phyloP scores from a whole-genome alignment of 2,797 vertebrate species.

The Pelodytes ibericus region DNA sequence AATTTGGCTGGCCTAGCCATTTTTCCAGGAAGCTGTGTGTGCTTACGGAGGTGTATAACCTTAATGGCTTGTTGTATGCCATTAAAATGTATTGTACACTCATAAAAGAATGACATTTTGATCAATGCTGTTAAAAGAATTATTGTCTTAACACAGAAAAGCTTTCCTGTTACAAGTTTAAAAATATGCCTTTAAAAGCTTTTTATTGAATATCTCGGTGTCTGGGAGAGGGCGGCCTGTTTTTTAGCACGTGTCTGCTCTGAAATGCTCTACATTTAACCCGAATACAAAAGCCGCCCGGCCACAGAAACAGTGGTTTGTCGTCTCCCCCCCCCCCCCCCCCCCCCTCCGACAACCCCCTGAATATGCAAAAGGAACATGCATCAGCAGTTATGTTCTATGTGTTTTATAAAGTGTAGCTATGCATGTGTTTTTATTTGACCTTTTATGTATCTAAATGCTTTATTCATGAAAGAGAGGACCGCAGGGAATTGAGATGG shows the following conservation, averaged over 20 bases:
- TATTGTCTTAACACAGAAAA: slow-evolving; percentile 98
- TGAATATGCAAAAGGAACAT: too few relatives aligned
- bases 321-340: slow-evolving; percentile 5
- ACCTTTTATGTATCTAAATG: too few relatives aligned
- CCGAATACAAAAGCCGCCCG: slow-evolving; percentile 67
- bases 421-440: too few relatives aligned
- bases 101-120: slow-evolving; percentile 96
- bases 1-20: slow-evolving; percentile 71
- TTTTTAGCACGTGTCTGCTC: slow-evolving; percentile 76
- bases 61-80: slow-evolving; percentile 86
- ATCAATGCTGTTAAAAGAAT: slow-evolving; percentile 95
- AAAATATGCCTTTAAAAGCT: slow-evolving; percentile 88
- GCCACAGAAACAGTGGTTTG: slow-evolving; percentile 22
- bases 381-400: too few relatives aligned
- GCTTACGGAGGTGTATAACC: slow-evolving; percentile 78
- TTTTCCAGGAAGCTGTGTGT: slow-evolving; percentile 79
- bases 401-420: too few relatives aligned
- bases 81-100: slow-evolving; percentile 91
- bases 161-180: slow-evolving; percentile 88
- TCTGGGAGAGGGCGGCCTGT: slow-evolving; percentile 80
- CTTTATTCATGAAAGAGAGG: too few relatives aligned
- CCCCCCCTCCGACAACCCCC: not conserved
- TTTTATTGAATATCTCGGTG: slow-evolving; percentile 94
- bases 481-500: too few relatives aligned
- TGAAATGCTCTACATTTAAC: slow-evolving; percentile 68